These are phyloP conservation scores for Chrosomus eos DNA, from an alignment of 2,797 vertebrate species.

Conservation along the genomic window DNA sequence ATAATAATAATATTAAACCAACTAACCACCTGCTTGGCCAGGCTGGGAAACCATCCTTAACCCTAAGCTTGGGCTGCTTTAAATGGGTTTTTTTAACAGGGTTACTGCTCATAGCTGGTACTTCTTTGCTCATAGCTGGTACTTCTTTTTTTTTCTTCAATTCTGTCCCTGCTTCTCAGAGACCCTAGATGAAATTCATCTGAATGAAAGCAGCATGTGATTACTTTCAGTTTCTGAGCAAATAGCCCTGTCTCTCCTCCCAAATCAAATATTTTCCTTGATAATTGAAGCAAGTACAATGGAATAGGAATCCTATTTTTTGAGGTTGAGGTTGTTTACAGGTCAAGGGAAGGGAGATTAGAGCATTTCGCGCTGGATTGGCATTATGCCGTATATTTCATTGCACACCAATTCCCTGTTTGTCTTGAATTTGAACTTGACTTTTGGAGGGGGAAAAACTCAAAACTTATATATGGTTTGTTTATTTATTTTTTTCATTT, in stretches of 20 bases:
- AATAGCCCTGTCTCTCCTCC: slow-evolving; percentile 66
- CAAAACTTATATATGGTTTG: neutral
- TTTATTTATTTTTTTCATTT: slow-evolving; percentile 16
- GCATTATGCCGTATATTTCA: neutral
- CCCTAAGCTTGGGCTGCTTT: neutral
- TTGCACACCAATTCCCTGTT: neutral
- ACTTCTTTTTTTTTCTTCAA: neutral
- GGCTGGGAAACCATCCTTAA: neutral
- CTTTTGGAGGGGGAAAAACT: neutral
- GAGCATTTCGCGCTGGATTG: slow-evolving; percentile 19
- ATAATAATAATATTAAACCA: neutral
- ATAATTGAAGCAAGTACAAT: slow-evolving; percentile 51
- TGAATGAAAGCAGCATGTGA: slow-evolving; percentile 76
- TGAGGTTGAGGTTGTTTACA: slow-evolving; percentile 47
- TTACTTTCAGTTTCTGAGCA: slow-evolving; percentile 75
- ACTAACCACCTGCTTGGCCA: neutral
- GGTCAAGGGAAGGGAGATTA: slow-evolving; percentile 30
- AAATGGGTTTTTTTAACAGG: neutral
- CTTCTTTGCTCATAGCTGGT: neutral
- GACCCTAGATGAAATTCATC: slow-evolving; percentile 47
- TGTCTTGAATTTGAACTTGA: slow-evolving; percentile 14
- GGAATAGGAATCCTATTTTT: slow-evolving; percentile 45
- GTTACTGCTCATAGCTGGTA: neutral
- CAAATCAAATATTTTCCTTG: slow-evolving; percentile 50
- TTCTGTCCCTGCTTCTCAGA: slow-evolving; percentile 5